These are phyloP conservation scores for Neogobius melanostomus DNA, from an alignment of 2,113 vertebrate genomes.

Conservation along the genomic window DNA sequence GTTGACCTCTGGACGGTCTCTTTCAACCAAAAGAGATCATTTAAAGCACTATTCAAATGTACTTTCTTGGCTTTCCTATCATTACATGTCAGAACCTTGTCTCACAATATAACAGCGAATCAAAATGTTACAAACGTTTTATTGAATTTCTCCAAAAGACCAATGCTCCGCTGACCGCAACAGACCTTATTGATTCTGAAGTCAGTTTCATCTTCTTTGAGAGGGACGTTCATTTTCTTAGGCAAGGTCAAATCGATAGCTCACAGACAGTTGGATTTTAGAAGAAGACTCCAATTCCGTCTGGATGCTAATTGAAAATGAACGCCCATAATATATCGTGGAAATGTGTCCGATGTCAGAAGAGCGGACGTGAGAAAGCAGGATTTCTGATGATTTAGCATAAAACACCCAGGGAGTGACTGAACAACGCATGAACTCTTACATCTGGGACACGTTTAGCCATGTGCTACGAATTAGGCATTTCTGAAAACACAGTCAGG, in stretches of 20 bases:
- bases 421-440: conserved; percentile 63
- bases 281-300: conserved; percentile 12
- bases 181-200: conserved; percentile 61
- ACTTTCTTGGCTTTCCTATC: not conserved
- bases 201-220: conserved; percentile 1
- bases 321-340: conserved; percentile 32
- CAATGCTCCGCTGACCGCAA: conserved; percentile 20
- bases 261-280: conserved; percentile 21
- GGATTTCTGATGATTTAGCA: conserved; percentile 63
- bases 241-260: conserved; percentile 50
- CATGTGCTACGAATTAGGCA: conserved; percentile 73
- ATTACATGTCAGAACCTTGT: conserved; percentile 10
- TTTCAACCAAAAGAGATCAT: not conserved
- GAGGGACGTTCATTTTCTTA: conserved; percentile 30
- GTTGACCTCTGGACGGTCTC: not conserved
- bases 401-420: conserved; percentile 42
- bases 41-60: not conserved
- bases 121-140: conserved; percentile 39
- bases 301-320: conserved; percentile 27
- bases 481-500: conserved; percentile 62
- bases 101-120: conserved; percentile 4
- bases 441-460: conserved; percentile 74
- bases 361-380: conserved; percentile 35
- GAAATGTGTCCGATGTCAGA: conserved; percentile 39
- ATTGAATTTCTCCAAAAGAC: conserved; percentile 56